A percentile compares a stretch with the other conserved stretches of the same genome.
Conservation (phyloP, 2,888 invertebrate genomes). For the Lordiphosa andalusiaca region DNA sequence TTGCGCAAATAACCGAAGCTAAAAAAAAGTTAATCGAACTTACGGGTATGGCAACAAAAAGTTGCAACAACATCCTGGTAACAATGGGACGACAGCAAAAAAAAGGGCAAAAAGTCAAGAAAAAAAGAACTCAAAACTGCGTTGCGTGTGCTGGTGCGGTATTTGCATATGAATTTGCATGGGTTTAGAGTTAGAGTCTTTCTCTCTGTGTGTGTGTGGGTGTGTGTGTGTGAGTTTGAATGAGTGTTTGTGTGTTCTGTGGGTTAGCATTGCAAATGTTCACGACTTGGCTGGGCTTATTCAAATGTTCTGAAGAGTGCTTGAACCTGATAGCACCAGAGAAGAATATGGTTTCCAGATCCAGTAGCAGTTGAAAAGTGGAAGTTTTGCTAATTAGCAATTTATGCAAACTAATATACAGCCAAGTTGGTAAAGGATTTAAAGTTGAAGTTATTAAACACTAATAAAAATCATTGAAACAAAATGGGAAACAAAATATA, state of each 20-base stretch:
- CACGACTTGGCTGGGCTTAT: constrained; percentile 53
- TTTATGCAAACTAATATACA: neutral
- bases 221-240: constrained; percentile 1
- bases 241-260: constrained; percentile 11
- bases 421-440: neutral
- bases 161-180: constrained; percentile 58
- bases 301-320: constrained; percentile 56
- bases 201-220: neutral
- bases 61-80: constrained; percentile 21
- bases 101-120: constrained; percentile 5
- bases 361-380: neutral
- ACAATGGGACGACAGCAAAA: constrained; percentile 17
- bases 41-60: constrained; percentile 25
- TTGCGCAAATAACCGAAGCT: constrained; percentile 47
- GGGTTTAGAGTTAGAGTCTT: constrained; percentile 16
- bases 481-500: neutral
- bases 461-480: neutral
- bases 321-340: constrained; percentile 36
- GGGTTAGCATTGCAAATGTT: constrained; percentile 59
- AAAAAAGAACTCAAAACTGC: constrained; percentile 16
- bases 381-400: neutral
- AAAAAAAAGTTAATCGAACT: constrained; percentile 54
- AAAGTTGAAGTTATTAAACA: neutral
- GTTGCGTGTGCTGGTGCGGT: constrained; percentile 34
- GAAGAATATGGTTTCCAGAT: neutral